Conservation (phyloP, 2,113 vertebrate genomes). For the Todiramphus saurophagus region DNA sequence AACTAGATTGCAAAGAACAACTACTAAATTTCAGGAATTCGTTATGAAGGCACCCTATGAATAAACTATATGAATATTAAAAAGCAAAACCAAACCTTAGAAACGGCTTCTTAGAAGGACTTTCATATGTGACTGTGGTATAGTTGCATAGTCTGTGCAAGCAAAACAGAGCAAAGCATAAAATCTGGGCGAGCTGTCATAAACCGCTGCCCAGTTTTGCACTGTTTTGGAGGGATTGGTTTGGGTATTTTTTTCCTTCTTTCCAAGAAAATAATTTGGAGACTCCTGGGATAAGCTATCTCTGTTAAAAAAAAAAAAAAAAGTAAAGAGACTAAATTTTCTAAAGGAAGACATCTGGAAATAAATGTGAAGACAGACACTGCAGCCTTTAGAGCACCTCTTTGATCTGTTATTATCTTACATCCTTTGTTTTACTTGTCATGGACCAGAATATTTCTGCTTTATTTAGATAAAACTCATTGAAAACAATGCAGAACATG, state of each 20-base stretch:
- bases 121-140: neutral
- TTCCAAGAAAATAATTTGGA: neutral
- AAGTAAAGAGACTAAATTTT: neutral
- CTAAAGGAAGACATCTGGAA: neutral
- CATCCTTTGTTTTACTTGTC: neutral
- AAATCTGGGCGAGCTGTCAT: constrained; percentile 7
- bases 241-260: neutral
- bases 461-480: neutral
- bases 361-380: neutral
- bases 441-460: neutral
- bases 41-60: constrained; percentile 34
- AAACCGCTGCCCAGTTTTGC: neutral
- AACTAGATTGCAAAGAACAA: neutral
- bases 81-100: constrained; percentile 23
- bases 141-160: neutral
- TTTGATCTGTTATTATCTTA: neutral
- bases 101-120: constrained; percentile 48
- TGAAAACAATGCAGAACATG: neutral
- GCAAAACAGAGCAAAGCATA: neutral
- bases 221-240: too few relatives aligned
- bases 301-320: neutral
- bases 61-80: constrained; percentile 14
- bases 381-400: neutral
- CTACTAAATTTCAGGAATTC: constrained; percentile 16
- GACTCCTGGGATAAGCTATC: neutral